A percentile compares a stretch with the other conserved stretches of the same genome.
These are phyloP conservation scores for Exephanes ischioxanthus DNA, from an alignment of 2,888 invertebrate genomes.

Conservation along the genomic window DNA sequence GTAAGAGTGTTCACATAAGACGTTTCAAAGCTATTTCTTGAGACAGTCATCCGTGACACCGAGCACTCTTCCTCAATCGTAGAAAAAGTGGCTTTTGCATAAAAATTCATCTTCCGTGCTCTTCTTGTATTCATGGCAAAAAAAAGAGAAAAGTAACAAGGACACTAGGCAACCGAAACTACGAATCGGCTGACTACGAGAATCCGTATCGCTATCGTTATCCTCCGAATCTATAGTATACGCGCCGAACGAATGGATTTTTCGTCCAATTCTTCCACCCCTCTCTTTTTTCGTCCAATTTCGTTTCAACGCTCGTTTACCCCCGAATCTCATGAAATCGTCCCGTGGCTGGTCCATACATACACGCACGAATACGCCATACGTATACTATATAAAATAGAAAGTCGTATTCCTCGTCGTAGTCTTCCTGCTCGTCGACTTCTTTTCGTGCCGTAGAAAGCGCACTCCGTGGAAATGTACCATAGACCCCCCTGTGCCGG, in stretches of 20 bases:
- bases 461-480: constrained; percentile 51
- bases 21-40: background rate
- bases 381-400: constrained; percentile 55
- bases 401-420: constrained; percentile 38
- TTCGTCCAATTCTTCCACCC: constrained; percentile 46
- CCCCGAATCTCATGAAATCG: constrained; percentile 60
- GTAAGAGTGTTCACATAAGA: background rate
- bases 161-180: constrained; percentile 29
- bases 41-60: background rate
- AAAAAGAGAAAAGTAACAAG: constrained; percentile 32
- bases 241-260: constrained; percentile 34
- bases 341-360: constrained; percentile 31
- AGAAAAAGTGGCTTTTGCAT: background rate
- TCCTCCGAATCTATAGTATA: constrained; percentile 38
- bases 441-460: constrained; percentile 30
- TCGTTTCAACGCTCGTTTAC: constrained; percentile 63
- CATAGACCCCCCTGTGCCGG: no score
- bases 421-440: constrained; percentile 18
- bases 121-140: background rate
- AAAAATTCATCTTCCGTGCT: constrained; percentile 2
- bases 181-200: constrained; percentile 45
- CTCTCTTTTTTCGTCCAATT: constrained; percentile 58
- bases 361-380: constrained; percentile 44
- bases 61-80: constrained; percentile 17
- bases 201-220: constrained; percentile 50